Evolutionary conservation across 2,797 vertebrate species (phyloP).

Genomic region (Mycteria americana): DNA sequence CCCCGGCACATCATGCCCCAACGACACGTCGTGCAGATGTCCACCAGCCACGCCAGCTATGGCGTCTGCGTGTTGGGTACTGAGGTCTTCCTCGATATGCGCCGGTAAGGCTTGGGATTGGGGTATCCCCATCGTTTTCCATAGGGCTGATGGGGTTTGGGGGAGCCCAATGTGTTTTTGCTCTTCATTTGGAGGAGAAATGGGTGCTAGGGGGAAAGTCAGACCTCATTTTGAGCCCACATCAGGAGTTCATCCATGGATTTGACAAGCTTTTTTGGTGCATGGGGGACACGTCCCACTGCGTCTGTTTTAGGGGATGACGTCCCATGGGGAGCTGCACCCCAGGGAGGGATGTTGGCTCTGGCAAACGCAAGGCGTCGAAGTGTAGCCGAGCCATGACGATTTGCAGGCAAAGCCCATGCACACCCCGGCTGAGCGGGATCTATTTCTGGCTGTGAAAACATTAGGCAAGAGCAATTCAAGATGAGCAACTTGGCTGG

Average conservation of each 20-base stretch:
- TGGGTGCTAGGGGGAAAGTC: background rate
- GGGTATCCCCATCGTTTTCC: rapidly evolving
- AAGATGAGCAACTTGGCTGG: background rate
- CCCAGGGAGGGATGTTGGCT: background rate
- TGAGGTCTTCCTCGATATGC: constrained; percentile 21
- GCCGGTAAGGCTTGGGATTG: constrained; percentile 43
- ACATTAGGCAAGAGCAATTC: background rate
- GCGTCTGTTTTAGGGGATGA: background rate
- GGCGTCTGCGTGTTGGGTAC: constrained; percentile 64
- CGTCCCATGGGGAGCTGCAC: background rate
- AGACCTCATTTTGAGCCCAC: rapidly evolving
- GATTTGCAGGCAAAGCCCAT: background rate
- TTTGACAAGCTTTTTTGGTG: background rate
- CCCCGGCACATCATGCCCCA: constrained; percentile 35
- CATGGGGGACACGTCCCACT: rapidly evolving
- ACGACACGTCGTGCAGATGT: constrained; percentile 41
- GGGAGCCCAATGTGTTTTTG: rapidly evolving
- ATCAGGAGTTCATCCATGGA: background rate
- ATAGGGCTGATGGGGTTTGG: background rate
- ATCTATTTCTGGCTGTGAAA: constrained; percentile 47
- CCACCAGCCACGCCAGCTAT: constrained; percentile 36
- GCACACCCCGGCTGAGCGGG: background rate
- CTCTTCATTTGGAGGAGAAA: background rate
- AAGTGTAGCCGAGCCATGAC: background rate
- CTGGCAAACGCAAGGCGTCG: rapidly evolving